Evolutionary conservation across 2,888 invertebrate genomes (phyloP).

Genomic region (Eupeodes luniger): DNA sequence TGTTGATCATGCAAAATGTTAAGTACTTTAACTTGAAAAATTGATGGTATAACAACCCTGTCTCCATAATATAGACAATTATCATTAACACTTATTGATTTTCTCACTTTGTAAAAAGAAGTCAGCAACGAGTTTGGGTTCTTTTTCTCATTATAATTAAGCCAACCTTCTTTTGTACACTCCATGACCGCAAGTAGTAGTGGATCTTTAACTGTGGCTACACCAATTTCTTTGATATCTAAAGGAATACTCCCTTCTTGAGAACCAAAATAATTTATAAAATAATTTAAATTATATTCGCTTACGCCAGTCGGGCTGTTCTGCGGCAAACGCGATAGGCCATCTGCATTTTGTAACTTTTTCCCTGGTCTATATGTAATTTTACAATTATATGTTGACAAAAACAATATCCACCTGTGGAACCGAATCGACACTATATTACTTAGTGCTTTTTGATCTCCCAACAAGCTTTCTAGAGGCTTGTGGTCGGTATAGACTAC

Average conservation of each 20-base stretch:
- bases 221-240: slow-evolving; percentile 15
- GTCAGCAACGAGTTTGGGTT: background rate
- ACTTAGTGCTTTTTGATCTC: too few species aligned
- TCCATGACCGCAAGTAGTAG: slow-evolving; percentile 1
- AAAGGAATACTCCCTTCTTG: slow-evolving; percentile 4
- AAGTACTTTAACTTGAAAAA: slow-evolving; percentile 28
- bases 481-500: too few species aligned
- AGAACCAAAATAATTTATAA: background rate
- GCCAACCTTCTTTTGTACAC: slow-evolving; percentile 2
- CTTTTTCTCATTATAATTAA: slow-evolving; percentile 16
- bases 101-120: slow-evolving; percentile 22
- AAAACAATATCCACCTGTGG: too few species aligned
- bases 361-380: too few species aligned
- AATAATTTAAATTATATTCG: slow-evolving; percentile 27
- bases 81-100: slow-evolving; percentile 6
- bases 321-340: too few species aligned
- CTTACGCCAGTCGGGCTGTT: background rate
- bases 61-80: slow-evolving; percentile 59
- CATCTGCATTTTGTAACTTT: too few species aligned
- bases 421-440: too few species aligned
- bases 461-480: too few species aligned
- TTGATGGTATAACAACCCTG: slow-evolving; percentile 46
- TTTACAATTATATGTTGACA: too few species aligned
- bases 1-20: slow-evolving; percentile 51
- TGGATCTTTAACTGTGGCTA: slow-evolving; percentile 8